Conservation (phyloP, 2,797 vertebrate species). For the Catharus ustulatus region DNA sequence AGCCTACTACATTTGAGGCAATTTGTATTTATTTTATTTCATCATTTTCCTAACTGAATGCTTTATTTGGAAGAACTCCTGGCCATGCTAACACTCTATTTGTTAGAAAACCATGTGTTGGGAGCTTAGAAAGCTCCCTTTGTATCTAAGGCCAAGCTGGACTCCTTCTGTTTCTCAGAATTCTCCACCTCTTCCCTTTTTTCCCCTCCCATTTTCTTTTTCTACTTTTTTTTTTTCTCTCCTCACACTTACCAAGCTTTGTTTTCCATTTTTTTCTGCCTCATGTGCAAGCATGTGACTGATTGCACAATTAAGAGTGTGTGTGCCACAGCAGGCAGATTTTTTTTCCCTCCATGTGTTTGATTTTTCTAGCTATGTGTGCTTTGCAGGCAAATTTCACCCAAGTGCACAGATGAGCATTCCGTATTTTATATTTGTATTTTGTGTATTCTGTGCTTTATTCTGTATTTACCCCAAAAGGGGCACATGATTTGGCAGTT, state of each 20-base stretch:
- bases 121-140: not conserved
- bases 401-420: not conserved
- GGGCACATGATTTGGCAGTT: not conserved
- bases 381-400: not conserved
- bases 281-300: not conserved
- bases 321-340: not conserved
- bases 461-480: not conserved
- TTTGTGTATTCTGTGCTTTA: no score
- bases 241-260: not conserved
- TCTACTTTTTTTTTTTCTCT: not conserved
- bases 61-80: not conserved
- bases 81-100: not conserved
- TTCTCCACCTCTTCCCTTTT: not conserved
- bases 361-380: not conserved
- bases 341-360: not conserved
- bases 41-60: not conserved
- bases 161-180: not conserved
- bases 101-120: not conserved
- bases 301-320: not conserved
- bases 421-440: not conserved
- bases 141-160: slow-evolving; percentile 18
- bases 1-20: not conserved
- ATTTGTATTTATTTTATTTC: not conserved
- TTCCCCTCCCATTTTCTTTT: rapidly evolving
- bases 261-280: not conserved